Conservation (phyloP, 1,140 invertebrate genomes). For the Pissodes strobi region DNA sequence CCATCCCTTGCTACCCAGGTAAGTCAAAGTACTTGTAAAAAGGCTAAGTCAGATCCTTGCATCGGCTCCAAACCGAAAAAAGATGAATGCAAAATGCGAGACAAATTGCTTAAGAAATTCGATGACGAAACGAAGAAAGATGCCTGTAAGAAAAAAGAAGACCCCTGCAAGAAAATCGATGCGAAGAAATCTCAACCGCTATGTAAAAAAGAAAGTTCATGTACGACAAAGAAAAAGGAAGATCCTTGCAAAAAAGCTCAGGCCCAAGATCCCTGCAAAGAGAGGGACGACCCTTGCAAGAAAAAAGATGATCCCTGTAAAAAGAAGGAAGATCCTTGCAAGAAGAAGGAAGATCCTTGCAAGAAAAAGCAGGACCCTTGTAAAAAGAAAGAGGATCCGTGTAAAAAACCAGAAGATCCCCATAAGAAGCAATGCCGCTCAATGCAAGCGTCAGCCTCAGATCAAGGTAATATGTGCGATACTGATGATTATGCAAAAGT, state of each 20-base stretch:
- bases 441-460: not conserved
- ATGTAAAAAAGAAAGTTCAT: conserved; percentile 10
- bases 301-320: conserved; percentile 34
- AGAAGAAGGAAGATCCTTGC: conserved; percentile 26
- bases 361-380: conserved; percentile 31
- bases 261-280: conserved; percentile 14
- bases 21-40: too few species aligned
- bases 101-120: too few species aligned
- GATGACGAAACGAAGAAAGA: conserved; percentile 19
- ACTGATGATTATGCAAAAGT: too few species aligned
- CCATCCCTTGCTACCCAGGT: too few species aligned
- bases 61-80: too few species aligned
- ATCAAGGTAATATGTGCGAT: too few species aligned
- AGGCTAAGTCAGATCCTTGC: too few species aligned
- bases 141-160: conserved; percentile 27
- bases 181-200: conserved; percentile 8
- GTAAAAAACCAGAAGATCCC: conserved; percentile 21
- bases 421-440: too few species aligned
- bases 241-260: conserved; percentile 24
- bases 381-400: conserved; percentile 28
- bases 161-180: conserved; percentile 30
- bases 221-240: not conserved
- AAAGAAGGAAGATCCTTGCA: conserved; percentile 27
- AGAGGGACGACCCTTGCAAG: conserved; percentile 2
- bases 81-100: too few species aligned